Evolutionary conservation across 2,113 vertebrate species (phyloP).

Genomic region (Xiphophorus couchianus): DNA sequence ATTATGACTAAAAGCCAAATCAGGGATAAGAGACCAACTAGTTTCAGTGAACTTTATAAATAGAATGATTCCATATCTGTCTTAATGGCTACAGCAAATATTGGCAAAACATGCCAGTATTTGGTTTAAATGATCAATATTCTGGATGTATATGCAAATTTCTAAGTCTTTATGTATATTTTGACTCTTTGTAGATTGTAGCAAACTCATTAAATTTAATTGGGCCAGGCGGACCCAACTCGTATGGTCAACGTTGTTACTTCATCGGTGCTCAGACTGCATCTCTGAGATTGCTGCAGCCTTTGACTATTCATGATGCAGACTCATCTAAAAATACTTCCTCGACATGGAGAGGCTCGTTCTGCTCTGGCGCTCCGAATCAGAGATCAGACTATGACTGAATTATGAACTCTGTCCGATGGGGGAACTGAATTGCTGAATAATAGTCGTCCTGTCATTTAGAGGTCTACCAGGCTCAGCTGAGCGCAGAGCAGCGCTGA

Average conservation of each 20-base stretch:
- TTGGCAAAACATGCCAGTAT: too few species aligned
- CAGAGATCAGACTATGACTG: constrained; percentile 14
- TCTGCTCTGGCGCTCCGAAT: constrained; percentile 18
- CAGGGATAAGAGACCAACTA: too few species aligned
- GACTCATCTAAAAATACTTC: constrained; percentile 12
- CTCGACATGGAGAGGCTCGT: constrained; percentile 15
- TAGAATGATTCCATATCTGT: too few species aligned
- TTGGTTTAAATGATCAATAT: not conserved
- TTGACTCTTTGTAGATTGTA: not conserved
- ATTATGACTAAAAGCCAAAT: too few species aligned
- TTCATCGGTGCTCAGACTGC: constrained; percentile 4
- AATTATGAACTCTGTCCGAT: constrained; percentile 17
- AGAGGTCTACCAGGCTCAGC: not conserved
- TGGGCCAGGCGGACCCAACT: not conserved
- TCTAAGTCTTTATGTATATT: not conserved
- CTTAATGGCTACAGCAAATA: too few species aligned
- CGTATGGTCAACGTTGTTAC: not conserved
- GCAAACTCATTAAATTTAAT: not conserved
- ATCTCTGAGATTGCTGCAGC: constrained; percentile 13
- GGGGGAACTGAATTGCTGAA: not conserved
- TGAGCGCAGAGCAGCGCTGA: not conserved
- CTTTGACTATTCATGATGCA: constrained; percentile 39
- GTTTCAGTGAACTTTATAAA: too few species aligned
- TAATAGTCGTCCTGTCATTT: not conserved
- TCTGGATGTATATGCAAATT: not conserved